A percentile compares a stretch with the other conserved stretches of the same genome.
Evolutionary conservation across 30 jellyfish, hydroid and myxozoan genomes (phyloP).

Genomic region (Hydractinia symbiolongicarpus): DNA sequence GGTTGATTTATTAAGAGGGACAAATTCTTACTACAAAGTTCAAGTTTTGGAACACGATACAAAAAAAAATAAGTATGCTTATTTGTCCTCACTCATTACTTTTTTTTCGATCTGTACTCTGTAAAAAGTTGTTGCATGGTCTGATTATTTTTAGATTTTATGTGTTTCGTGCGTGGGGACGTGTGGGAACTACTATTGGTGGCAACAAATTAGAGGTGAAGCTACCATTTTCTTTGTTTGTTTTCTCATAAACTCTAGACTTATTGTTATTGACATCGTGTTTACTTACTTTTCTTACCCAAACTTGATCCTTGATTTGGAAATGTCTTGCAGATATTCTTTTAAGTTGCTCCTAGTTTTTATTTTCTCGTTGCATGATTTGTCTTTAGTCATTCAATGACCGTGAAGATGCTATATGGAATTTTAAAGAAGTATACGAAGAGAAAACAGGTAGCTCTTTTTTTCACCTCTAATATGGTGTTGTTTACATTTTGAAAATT

Average conservation of each 20-base stretch:
- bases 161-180: constrained; percentile 93
- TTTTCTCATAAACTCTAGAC: background rate
- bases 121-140: background rate
- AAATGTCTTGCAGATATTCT: background rate
- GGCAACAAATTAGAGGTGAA: constrained; percentile 75
- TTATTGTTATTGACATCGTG: background rate
- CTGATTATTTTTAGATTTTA: constrained; percentile 20
- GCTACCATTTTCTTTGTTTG: background rate
- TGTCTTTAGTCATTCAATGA: background rate
- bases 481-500: background rate
- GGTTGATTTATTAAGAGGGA: constrained; percentile 78
- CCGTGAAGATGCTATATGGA: constrained; percentile 51
- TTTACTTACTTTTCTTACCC: background rate
- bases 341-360: too few relatives aligned
- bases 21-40: constrained; percentile 79
- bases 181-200: constrained; percentile 94
- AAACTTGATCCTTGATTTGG: background rate
- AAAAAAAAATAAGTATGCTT: constrained; percentile 34
- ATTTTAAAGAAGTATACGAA: constrained; percentile 47
- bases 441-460: constrained; percentile 75
- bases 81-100: background rate
- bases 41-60: constrained; percentile 62
- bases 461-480: background rate
- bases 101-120: background rate
- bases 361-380: too few relatives aligned